Evolutionary conservation across 2,113 vertebrate genomes (phyloP).

Genomic region (Nesogale talazaci): DNA sequence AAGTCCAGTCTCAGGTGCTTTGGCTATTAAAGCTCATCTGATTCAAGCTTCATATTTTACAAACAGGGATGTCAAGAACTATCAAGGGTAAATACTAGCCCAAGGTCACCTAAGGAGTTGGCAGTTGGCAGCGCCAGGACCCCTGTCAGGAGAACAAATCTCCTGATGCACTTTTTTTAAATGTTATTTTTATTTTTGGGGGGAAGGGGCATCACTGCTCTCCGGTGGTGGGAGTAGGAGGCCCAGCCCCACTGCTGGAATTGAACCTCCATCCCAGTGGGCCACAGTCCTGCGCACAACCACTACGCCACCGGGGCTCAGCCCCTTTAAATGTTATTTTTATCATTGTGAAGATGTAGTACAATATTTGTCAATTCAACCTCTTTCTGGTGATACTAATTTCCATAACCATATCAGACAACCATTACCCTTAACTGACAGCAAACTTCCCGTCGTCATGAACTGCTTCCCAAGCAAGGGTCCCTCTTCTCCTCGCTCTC

Average conservation of each 20-base stretch:
- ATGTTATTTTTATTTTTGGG: background rate
- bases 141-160: background rate
- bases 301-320: too few species aligned
- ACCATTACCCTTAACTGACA: background rate
- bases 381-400: background rate
- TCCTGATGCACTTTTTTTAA: background rate
- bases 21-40: background rate
- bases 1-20: background rate
- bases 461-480: background rate
- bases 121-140: background rate
- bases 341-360: background rate
- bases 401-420: background rate
- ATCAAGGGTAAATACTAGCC: background rate
- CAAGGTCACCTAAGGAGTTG: background rate
- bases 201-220: too few species aligned
- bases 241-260: too few species aligned
- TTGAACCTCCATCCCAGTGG: too few species aligned
- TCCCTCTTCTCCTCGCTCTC: background rate
- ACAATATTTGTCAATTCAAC: background rate
- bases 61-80: background rate
- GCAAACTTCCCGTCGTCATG: background rate
- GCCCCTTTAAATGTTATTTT: too few species aligned
- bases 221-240: too few species aligned
- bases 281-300: too few species aligned
- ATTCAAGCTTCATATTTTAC: conserved; percentile 22